phyloP scores from a whole-genome alignment of 2,888 invertebrate genomes.

The Caradrina clavipalpis region DNA sequence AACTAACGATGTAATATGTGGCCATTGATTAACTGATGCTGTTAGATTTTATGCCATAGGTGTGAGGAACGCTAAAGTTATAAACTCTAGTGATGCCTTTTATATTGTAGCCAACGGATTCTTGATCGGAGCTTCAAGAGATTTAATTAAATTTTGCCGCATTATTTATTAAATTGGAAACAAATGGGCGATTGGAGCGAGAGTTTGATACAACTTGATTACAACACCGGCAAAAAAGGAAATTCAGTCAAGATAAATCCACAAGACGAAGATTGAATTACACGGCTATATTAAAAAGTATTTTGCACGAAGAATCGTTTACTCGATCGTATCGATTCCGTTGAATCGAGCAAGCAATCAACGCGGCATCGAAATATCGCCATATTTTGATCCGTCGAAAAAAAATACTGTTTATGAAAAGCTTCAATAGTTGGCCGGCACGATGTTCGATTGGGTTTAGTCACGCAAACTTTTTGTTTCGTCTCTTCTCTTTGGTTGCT shows the following conservation, averaged over 20 bases:
- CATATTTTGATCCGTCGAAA: constrained; percentile 50
- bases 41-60: constrained; percentile 31
- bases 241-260: constrained; percentile 51
- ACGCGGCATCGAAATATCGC: constrained; percentile 34
- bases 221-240: constrained; percentile 30
- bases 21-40: constrained; percentile 45
- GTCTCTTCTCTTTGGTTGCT: constrained; percentile 28
- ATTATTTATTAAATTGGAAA: constrained; percentile 5
- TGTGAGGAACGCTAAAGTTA: constrained; percentile 6
- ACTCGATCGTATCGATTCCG: constrained; percentile 34
- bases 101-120: neutral
- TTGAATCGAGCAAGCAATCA: constrained; percentile 56
- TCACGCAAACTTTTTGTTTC: constrained; percentile 62
- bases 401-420: constrained; percentile 58
- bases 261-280: constrained; percentile 43
- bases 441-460: constrained; percentile 54
- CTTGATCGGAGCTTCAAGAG: neutral
- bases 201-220: constrained; percentile 31
- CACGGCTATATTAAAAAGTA: constrained; percentile 51
- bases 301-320: constrained; percentile 53
- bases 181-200: neutral
- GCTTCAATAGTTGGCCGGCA: constrained; percentile 39
- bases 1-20: constrained; percentile 44
- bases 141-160: neutral
- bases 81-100: neutral